phyloP scores from a whole-genome alignment of 2,113 vertebrate genomes.

The Saccopteryx bilineata region DNA sequence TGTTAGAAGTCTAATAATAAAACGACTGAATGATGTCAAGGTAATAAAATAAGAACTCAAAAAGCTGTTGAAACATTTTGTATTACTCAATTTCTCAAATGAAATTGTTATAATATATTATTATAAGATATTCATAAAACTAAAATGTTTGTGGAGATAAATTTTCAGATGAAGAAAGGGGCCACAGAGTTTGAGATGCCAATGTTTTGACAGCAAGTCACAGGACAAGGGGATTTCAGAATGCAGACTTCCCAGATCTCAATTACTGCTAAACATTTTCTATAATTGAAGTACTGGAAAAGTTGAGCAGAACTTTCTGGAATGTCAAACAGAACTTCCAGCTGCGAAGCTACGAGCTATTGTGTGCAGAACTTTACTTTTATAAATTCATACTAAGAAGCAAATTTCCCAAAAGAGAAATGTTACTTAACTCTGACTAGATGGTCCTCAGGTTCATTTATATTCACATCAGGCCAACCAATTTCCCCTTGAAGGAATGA shows the following conservation, averaged over 20 bases:
- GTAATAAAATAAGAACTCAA: not conserved
- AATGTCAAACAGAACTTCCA: slow-evolving; percentile 19
- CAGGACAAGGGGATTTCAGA: not conserved
- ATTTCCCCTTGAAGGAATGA: slow-evolving; percentile 29
- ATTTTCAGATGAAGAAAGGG: not conserved
- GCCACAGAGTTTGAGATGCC: not conserved
- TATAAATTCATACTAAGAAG: not conserved
- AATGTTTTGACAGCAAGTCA: not conserved
- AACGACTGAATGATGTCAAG: not conserved
- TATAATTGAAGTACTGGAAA: not conserved
- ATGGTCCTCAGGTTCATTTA: not conserved
- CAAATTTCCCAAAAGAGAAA: slow-evolving; percentile 11
- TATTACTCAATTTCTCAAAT: slow-evolving; percentile 5
- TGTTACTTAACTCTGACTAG: slow-evolving; percentile 31
- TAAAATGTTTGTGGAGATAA: not conserved
- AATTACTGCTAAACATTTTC: not conserved
- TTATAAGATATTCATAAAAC: not conserved
- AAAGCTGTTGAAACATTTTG: not conserved
- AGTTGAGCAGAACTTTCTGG: slow-evolving; percentile 16
- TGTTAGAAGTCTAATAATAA: not conserved
- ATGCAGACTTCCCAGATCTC: not conserved
- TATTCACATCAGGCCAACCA: not conserved
- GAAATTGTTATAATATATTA: not conserved
- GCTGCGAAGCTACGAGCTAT: not conserved
- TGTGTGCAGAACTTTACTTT: not conserved